A percentile compares a stretch with the other conserved stretches of the same genome.
These are phyloP conservation scores for Athripsodes cinereus DNA, from an alignment of 2,888 invertebrate genomes.

Conservation along the genomic window DNA sequence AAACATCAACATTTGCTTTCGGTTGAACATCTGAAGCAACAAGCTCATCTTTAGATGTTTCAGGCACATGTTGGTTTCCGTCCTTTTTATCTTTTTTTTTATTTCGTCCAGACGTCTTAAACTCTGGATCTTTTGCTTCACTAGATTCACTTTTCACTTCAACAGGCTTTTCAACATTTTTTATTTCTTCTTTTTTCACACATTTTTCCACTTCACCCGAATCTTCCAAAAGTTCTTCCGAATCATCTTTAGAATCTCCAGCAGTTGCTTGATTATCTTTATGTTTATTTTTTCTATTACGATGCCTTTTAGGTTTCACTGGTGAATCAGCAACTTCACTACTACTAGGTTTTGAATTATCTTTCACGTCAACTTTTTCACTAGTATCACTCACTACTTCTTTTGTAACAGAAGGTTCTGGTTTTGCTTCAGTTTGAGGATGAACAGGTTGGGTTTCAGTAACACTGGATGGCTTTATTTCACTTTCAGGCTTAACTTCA, in stretches of 20 bases:
- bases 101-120: slow-evolving; percentile 5
- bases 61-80: neutral
- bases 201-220: slow-evolving; percentile 3
- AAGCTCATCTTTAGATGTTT: no score
- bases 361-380: neutral
- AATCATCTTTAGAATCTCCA: slow-evolving; percentile 7
- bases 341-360: slow-evolving; percentile 1
- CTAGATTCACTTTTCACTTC: slow-evolving; percentile 6
- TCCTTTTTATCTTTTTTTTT: slow-evolving; percentile 17
- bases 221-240: slow-evolving; percentile 10
- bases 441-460: neutral
- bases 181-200: slow-evolving; percentile 3
- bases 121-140: slow-evolving; percentile 4
- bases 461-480: slow-evolving; percentile 4
- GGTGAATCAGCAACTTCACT: slow-evolving; percentile 30
- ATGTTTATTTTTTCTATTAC: slow-evolving; percentile 43
- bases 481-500: slow-evolving; percentile 23
- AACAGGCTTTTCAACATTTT: slow-evolving; percentile 13
- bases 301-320: slow-evolving; percentile 45
- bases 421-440: slow-evolving; percentile 3
- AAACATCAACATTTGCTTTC: no score
- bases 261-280: slow-evolving; percentile 11
- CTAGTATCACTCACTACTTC: slow-evolving; percentile 22
- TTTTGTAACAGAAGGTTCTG: slow-evolving; percentile 28
- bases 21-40: no score